These are phyloP conservation scores for Argentina silus DNA, from an alignment of 2,797 vertebrate species.

Conservation along the genomic window DNA sequence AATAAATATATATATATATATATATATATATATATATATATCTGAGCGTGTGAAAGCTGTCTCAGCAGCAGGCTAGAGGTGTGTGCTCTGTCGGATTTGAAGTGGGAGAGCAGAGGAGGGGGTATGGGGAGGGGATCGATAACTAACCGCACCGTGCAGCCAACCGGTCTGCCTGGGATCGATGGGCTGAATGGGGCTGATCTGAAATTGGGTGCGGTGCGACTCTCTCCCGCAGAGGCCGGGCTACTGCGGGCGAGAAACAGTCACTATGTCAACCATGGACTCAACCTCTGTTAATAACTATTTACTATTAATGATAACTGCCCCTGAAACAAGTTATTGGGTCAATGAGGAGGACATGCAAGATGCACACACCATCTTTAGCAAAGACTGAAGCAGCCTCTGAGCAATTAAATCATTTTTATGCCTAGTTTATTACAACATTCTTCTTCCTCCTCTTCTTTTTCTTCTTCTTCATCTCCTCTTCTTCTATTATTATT, in stretches of 20 bases:
- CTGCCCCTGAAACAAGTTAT: background rate
- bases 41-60: slow-evolving; percentile 34
- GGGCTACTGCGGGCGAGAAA: slow-evolving; percentile 31
- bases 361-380: background rate
- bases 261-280: slow-evolving; percentile 35
- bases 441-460: too few relatives aligned
- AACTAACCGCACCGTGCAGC: slow-evolving; percentile 52
- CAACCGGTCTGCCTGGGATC: slow-evolving; percentile 50
- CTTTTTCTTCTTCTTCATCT: too few relatives aligned
- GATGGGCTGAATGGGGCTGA: slow-evolving; percentile 48
- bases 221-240: slow-evolving; percentile 45
- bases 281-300: slow-evolving; percentile 8
- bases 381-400: background rate
- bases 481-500: too few relatives aligned
- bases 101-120: slow-evolving; percentile 42
- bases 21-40: slow-evolving; percentile 25
- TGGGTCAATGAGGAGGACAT: background rate
- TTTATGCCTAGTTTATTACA: too few relatives aligned
- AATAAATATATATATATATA: background rate
- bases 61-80: slow-evolving; percentile 14
- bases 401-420: too few relatives aligned
- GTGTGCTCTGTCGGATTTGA: slow-evolving; percentile 35
- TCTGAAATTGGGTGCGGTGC: slow-evolving; percentile 50
- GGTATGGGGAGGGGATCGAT: slow-evolving; percentile 43
- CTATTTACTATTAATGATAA: slow-evolving; percentile 1